These are phyloP conservation scores for Sigmodon hispidus DNA, from an alignment of 2,113 vertebrate genomes.

Conservation along the genomic window DNA sequence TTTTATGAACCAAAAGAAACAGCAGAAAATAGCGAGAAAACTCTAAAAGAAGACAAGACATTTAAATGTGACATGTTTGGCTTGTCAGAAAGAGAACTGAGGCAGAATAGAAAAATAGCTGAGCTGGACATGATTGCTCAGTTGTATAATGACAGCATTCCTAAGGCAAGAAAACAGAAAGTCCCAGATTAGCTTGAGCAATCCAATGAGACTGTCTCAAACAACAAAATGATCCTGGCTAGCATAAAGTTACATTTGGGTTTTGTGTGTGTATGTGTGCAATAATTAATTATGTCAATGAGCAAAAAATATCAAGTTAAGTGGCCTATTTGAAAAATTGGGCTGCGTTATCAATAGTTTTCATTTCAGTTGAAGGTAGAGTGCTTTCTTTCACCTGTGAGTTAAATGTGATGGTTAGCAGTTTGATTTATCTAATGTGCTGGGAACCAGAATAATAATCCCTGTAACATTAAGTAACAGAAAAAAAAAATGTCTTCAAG, in stretches of 20 bases:
- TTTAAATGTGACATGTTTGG: background rate
- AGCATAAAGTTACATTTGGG: background rate
- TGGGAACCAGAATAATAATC: background rate
- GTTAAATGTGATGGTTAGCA: background rate
- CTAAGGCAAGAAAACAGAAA: background rate
- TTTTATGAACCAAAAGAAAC: background rate
- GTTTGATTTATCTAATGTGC: background rate
- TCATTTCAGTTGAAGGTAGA: background rate
- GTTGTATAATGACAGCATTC: background rate
- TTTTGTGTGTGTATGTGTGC: too few species aligned
- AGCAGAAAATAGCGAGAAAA: background rate
- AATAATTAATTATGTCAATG: background rate
- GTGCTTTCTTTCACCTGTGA: background rate
- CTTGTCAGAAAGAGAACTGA: background rate
- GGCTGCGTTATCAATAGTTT: background rate
- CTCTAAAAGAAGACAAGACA: background rate
- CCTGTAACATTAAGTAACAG: background rate
- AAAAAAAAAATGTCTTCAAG: conserved; percentile 58
- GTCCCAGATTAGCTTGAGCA: background rate
- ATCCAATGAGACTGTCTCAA: background rate
- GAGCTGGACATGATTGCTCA: too few species aligned
- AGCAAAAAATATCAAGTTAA: background rate
- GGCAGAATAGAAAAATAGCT: background rate
- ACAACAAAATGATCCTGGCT: background rate
- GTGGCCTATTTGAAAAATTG: background rate